Evolutionary conservation across 2,888 invertebrate species (phyloP), one percentile per base, ranked within the genome.

Genomic region (Cordilura impudica): DNA sequence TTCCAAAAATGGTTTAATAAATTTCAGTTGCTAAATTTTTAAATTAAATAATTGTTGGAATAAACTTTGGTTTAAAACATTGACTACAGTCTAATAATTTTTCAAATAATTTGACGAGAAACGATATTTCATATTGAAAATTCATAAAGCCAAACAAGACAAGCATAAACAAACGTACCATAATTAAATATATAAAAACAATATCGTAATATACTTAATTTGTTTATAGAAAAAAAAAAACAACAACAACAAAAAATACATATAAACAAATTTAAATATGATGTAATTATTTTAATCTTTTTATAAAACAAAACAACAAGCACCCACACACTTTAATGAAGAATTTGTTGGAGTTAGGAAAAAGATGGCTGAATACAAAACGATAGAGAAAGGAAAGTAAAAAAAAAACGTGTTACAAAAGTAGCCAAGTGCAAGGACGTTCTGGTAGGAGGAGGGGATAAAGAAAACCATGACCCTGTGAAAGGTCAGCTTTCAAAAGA

Each of bases 351-450:
- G 23, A n/a, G 26, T 4, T 19, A 26, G 16, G 18, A 12, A 19
- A 8, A 29, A 43, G 45, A 23, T 12, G 21, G 1, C 10, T 2
- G 4, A 8, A 14, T 10, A 49, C 7, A 16, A 8, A 51, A 19
- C 7, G 2, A 12, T 2, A 56, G 56, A n/a, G 21, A 8, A n/a
- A 12, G 60, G 39, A 6, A 31, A 45, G 7, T 23, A 16, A 12
- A 19, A 39, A 29, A n/a, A n/a, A 66, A 60, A 60, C 45, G 10
- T 31, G 19, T 43, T 14, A 53, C 53, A 47, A 53, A 43, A 54
- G 58, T 66, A 74, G 67, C 61, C 79, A 79, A 79, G 79, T 79
- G 79, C 79, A 75, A 75, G 74, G 79, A 75, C 71, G 60, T 66
- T 56, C 29, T 47, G 47, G 53, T 54, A 51, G 43, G 60, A 51